These are phyloP conservation scores for Patiria pectinifera DNA, from an alignment of 53 echinoderm and acorn worm species.

Conservation along the genomic window DNA sequence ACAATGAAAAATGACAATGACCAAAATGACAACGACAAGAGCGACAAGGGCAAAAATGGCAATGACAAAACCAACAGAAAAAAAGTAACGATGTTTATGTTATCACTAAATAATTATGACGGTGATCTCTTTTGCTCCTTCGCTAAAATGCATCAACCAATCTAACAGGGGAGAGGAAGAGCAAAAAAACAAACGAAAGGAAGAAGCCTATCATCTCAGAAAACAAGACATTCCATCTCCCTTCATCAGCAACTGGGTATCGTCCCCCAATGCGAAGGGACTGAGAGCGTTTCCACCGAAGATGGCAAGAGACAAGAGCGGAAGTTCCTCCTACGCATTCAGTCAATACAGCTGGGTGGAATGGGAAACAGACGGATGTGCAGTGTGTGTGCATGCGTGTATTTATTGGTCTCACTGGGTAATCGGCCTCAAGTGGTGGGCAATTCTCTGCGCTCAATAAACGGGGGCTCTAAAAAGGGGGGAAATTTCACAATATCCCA, in stretches of 20 bases:
- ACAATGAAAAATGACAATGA: not conserved
- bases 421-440: constrained; percentile 3
- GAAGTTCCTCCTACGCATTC: constrained; percentile 49
- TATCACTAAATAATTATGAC: no score
- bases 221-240: not conserved
- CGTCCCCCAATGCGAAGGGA: not conserved
- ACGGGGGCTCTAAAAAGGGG: constrained; percentile 22
- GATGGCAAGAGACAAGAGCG: constrained; percentile 19
- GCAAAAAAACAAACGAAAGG: not conserved
- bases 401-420: not conserved
- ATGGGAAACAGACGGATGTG: not conserved
- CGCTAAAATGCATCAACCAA: no score
- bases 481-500: not conserved
- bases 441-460: constrained; percentile 19
- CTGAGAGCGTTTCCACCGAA: not conserved
- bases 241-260: not conserved
- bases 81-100: no score
- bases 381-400: not conserved
- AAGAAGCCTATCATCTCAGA: not conserved
- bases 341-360: constrained; percentile 48
- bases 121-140: no score
- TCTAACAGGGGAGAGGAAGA: not conserved
- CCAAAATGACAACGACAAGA: not conserved
- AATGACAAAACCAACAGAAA: not conserved
- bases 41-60: no score